phyloP scores from a whole-genome alignment of 2,888 invertebrate genomes.

The Mechanitis messenoides region DNA sequence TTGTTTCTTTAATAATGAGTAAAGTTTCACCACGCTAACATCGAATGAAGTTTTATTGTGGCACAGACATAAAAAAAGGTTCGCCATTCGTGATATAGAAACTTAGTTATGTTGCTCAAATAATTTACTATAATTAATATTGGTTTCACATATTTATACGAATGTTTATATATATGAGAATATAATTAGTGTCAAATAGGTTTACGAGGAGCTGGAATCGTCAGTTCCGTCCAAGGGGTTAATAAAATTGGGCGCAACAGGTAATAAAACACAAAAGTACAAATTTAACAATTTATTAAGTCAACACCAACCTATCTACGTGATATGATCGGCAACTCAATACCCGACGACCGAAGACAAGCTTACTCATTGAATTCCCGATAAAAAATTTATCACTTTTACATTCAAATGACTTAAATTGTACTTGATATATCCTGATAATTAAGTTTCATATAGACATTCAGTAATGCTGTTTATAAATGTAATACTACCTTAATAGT shows the following conservation, averaged over 20 bases:
- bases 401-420: slow-evolving; percentile 14
- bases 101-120: too few species aligned
- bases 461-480: not conserved
- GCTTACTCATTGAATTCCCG: slow-evolving; percentile 12
- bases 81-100: too few species aligned
- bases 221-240: not conserved
- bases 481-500: not conserved
- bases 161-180: too few species aligned
- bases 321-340: slow-evolving; percentile 67
- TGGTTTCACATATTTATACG: too few species aligned
- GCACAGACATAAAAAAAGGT: too few species aligned
- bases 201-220: too few species aligned
- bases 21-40: too few species aligned
- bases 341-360: slow-evolving; percentile 26
- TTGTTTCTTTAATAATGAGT: too few species aligned
- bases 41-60: too few species aligned
- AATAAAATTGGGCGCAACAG: slow-evolving; percentile 6
- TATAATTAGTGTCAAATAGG: too few species aligned
- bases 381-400: slow-evolving; percentile 11
- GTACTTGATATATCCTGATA: not conserved
- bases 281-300: slow-evolving; percentile 71
- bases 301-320: slow-evolving; percentile 71
- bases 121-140: too few species aligned
- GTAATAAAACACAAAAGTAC: slow-evolving; percentile 37
- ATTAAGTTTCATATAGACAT: not conserved